These are phyloP conservation scores for Ectropis grisescens DNA, from an alignment of 1,140 invertebrate species.

Conservation along the genomic window DNA sequence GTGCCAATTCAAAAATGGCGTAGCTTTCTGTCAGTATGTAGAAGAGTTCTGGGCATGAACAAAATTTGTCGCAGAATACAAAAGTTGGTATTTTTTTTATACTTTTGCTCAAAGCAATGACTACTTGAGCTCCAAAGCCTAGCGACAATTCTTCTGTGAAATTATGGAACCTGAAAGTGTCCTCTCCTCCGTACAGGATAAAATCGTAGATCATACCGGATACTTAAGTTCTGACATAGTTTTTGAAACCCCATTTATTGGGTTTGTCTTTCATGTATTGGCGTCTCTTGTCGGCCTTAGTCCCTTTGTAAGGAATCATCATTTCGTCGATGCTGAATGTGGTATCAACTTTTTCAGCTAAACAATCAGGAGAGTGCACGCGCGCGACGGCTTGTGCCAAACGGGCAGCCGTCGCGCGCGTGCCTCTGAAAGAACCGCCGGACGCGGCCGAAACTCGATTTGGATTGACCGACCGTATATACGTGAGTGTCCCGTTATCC, in stretches of 20 bases:
- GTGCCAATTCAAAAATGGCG: conserved; percentile 18
- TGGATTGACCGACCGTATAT: too few relatives aligned
- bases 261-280: conserved; percentile 29
- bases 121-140: conserved; percentile 17
- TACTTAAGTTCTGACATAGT: conserved; percentile 32
- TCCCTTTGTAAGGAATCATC: conserved; percentile 11
- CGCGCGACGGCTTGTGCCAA: too few relatives aligned
- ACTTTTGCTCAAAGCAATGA: conserved; percentile 17
- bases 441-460: too few relatives aligned
- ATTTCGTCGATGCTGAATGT: conserved; percentile 9
- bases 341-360: background rate
- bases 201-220: conserved; percentile 42
- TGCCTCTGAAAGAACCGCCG: too few relatives aligned
- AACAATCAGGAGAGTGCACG: too few relatives aligned
- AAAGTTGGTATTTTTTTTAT: conserved; percentile 15
- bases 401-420: too few relatives aligned
- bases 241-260: conserved; percentile 42
- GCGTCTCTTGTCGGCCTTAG: conserved; percentile 14
- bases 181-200: conserved; percentile 28
- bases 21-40: conserved; percentile 14
- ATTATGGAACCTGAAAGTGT: conserved; percentile 17
- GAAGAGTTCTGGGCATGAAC: conserved; percentile 13
- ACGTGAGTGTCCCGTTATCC: too few relatives aligned
- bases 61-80: conserved; percentile 24
- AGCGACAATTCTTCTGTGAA: conserved; percentile 19